A percentile compares a stretch with the other conserved stretches of the same genome.
phyloP scores from a whole-genome alignment of 2,797 vertebrate species.

The Lepilemur ruficaudatus region DNA sequence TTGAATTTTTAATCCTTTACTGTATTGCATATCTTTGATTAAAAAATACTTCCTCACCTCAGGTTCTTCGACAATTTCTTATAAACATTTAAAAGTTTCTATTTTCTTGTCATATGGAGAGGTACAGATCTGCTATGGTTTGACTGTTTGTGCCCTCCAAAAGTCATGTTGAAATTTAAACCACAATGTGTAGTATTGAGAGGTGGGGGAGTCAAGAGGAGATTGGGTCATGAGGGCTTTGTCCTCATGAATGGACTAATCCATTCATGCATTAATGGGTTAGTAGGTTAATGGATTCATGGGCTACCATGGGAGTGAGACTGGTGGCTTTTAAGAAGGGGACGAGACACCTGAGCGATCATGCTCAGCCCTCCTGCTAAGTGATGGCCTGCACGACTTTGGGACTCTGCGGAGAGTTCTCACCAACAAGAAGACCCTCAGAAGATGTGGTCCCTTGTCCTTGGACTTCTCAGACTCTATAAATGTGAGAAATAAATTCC shows the following conservation, averaged over 20 bases:
- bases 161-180: not conserved
- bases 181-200: not conserved
- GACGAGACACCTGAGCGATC: not conserved
- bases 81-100: not conserved
- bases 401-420: not conserved
- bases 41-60: not conserved
- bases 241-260: not conserved
- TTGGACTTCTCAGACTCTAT: not conserved
- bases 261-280: not conserved
- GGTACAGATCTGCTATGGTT: not conserved
- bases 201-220: not conserved
- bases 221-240: not conserved
- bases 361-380: not conserved
- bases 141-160: not conserved
- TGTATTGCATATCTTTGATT: not conserved
- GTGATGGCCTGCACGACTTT: not conserved
- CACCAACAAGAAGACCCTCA: not conserved
- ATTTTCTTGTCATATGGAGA: not conserved
- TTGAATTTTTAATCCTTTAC: not conserved
- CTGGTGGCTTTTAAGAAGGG: not conserved
- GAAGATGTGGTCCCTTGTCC: not conserved
- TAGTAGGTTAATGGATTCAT: not conserved
- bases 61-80: not conserved
- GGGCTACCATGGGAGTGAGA: not conserved
- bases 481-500: not conserved